Evolutionary conservation across 2,797 vertebrate genomes (phyloP).

Genomic region (Myripristis jacobus): DNA sequence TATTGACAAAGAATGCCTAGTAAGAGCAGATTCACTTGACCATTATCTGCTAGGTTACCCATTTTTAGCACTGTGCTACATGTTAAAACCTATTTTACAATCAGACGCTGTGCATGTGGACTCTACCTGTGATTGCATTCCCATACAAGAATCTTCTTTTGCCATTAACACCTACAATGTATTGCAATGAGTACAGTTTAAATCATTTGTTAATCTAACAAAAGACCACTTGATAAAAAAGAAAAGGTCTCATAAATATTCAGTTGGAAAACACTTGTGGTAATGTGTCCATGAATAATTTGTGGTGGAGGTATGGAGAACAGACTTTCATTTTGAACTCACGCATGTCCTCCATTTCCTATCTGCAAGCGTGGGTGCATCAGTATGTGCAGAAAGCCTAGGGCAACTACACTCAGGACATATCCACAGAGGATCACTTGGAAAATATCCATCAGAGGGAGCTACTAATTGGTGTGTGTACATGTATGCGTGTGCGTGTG

Average conservation of each 20-base stretch:
- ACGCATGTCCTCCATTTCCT: constrained; percentile 79
- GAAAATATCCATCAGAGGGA: constrained; percentile 81
- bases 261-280: constrained; percentile 60
- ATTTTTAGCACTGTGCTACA: neutral
- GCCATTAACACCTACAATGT: constrained; percentile 19
- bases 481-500: constrained; percentile 49
- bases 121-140: neutral
- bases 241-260: constrained; percentile 52
- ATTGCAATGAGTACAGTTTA: constrained; percentile 34
- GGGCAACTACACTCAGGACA: constrained; percentile 80
- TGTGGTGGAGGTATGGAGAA: constrained; percentile 70
- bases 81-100: constrained; percentile 11
- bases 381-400: constrained; percentile 74
- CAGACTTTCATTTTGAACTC: constrained; percentile 73
- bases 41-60: no score
- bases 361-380: constrained; percentile 75
- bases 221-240: constrained; percentile 34
- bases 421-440: constrained; percentile 80
- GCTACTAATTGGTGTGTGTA: constrained; percentile 79
- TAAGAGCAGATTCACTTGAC: constrained; percentile 4
- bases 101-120: neutral
- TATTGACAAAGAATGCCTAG: neutral
- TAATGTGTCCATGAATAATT: constrained; percentile 76
- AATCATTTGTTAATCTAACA: constrained; percentile 39
- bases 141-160: constrained; percentile 20